Evolutionary conservation across 2,797 vertebrate genomes (phyloP), one percentile per base, ranked within the genome.

Genomic region (Danio tinwini): DNA sequence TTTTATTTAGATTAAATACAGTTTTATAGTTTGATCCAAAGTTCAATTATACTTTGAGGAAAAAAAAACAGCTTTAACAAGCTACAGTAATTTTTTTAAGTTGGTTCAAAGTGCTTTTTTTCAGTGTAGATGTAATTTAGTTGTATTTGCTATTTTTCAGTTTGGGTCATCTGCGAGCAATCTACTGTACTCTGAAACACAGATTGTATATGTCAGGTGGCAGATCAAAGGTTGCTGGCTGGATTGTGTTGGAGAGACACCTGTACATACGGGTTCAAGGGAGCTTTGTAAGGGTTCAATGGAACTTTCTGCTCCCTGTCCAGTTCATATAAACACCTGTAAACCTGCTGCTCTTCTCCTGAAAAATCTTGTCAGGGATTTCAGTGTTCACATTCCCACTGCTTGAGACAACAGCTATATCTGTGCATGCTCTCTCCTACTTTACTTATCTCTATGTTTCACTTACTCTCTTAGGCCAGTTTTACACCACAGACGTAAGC

Each of bases 241-340:
- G 65, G 29, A 52, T 64, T 70, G 13, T 10, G 44, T 10, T 74
- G 55, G 13, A 69, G 39, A 68, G 44, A 44, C 80, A 67, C 63
- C 58, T 65, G 56, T 69, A 29, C 10, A 7, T 19, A 6, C 16
- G 6, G 39, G 13, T 62, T 81, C 29, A 76, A 64, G 44, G 39
- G 45, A 61, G 40, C 19, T 77, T 61, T 78, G 29, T 81, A 75
- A 74, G 49, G 52, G 55, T 63, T 56, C 58, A 53, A 47, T 62
- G 58, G 65, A 81, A 65, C 62, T 58, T 64, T 47, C 44, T 10
- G 7, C 44, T 71, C 73, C n/a, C 42, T 64, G 9, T 58, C 44
- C 37, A 45, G 17, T 68, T 50, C 81, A 37, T 81, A 44, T 82
- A 85, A 78, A 85, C 64, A 78, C 74, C 72, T 82, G 80, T 84